These are phyloP conservation scores for Beroe ovata DNA, from an alignment of 37 sponge, comb jelly and placozoan species.

Conservation along the genomic window DNA sequence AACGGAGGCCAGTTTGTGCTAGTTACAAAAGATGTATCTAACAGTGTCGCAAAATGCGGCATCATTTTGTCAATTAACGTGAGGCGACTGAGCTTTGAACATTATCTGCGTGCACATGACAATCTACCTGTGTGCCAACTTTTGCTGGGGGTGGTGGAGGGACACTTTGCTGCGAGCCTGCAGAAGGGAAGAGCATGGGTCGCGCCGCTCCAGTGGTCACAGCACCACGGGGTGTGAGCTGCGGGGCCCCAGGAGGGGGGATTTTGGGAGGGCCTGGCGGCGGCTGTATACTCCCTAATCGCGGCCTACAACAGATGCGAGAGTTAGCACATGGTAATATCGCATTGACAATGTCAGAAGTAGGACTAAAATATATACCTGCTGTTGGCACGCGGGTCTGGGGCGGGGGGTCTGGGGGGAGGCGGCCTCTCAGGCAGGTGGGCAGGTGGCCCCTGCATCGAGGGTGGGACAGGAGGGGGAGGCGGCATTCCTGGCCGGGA, in stretches of 20 bases:
- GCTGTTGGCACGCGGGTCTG: background rate
- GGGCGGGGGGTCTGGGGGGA: constrained; percentile 16
- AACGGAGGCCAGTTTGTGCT: background rate
- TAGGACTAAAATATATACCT: too few relatives aligned
- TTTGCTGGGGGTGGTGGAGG: constrained; percentile 44
- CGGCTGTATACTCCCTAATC: constrained; percentile 29
- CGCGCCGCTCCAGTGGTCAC: background rate
- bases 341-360: too few relatives aligned
- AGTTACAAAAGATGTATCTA: constrained; percentile 30
- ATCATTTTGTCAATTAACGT: too few relatives aligned
- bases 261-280: constrained; percentile 49
- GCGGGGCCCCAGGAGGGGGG: constrained; percentile 43
- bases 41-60: too few relatives aligned
- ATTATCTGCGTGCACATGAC: too few relatives aligned
- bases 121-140: background rate
- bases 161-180: background rate
- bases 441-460: background rate
- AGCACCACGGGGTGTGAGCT: constrained; percentile 7
- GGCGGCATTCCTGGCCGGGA: constrained; percentile 18
- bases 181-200: constrained; percentile 67
- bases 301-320: too few relatives aligned
- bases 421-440: constrained; percentile 17
- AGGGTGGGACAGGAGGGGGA: constrained; percentile 5
- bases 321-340: too few relatives aligned
- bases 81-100: too few relatives aligned